phyloP scores from a whole-genome alignment of 2,113 vertebrate genomes.

The Psilopsiagon aymara region DNA sequence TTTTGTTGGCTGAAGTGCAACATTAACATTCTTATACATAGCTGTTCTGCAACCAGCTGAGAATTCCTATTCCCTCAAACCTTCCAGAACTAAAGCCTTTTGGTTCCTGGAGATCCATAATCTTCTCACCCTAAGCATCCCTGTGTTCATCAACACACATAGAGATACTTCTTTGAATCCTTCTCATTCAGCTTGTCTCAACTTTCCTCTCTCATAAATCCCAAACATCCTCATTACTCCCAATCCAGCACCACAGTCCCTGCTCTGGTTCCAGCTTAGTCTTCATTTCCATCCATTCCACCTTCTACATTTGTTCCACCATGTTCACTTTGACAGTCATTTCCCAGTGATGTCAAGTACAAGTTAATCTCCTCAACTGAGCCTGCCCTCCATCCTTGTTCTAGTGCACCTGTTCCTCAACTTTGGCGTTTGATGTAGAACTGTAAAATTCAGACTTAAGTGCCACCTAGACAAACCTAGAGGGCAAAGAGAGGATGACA shows the following conservation, averaged over 20 bases:
- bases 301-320: not conserved
- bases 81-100: not conserved
- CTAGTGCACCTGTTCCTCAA: not conserved
- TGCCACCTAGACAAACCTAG: not conserved
- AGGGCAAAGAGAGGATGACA: not conserved
- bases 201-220: not conserved
- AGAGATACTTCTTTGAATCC: not conserved
- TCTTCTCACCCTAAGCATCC: not conserved
- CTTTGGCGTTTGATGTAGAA: not conserved
- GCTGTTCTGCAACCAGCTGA: not conserved
- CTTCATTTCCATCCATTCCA: not conserved
- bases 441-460: not conserved
- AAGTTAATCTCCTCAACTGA: not conserved
- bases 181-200: not conserved
- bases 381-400: not conserved
- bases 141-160: not conserved
- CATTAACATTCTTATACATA: not conserved
- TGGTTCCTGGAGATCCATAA: not conserved
- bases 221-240: not conserved
- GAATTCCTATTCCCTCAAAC: not conserved
- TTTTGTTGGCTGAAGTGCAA: not conserved
- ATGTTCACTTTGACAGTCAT: not conserved
- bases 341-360: not conserved
- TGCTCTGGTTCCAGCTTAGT: not conserved
- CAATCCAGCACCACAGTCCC: not conserved